These are phyloP conservation scores for Pelecanus crispus DNA, from an alignment of 2,113 vertebrate genomes.

Conservation along the genomic window DNA sequence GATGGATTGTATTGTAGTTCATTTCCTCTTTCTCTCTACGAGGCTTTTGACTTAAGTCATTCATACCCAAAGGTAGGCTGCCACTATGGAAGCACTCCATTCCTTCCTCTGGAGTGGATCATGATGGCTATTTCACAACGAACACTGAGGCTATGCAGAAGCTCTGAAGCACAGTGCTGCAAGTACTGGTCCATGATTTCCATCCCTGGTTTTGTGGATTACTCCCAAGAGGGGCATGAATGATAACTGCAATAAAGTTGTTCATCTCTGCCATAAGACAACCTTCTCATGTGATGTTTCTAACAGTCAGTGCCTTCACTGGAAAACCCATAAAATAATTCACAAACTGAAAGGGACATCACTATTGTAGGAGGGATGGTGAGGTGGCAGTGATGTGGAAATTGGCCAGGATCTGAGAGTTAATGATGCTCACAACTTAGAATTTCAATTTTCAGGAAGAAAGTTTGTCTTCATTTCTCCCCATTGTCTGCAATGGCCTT, in stretches of 20 bases:
- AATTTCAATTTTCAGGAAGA: not conserved
- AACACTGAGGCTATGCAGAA: not conserved
- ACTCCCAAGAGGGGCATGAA: not conserved
- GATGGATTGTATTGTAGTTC: not conserved
- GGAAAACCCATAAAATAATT: not conserved
- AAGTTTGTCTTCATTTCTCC: not conserved
- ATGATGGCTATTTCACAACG: not conserved
- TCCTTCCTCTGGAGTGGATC: not conserved
- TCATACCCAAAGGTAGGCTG: not conserved
- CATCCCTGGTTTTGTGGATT: not conserved
- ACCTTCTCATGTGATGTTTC: not conserved
- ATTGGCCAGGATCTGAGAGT: not conserved
- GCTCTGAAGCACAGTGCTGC: not conserved
- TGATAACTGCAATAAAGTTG: not conserved
- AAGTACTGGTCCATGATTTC: not conserved
- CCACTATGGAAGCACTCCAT: not conserved
- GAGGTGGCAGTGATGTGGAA: not conserved
- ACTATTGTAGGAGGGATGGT: not conserved
- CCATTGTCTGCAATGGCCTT: not conserved
- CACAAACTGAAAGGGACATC: not conserved
- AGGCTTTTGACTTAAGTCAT: not conserved
- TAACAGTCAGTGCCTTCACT: not conserved
- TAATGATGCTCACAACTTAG: not conserved
- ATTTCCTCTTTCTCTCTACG: not conserved
- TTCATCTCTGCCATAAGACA: not conserved